Conservation (phyloP, 2,888 invertebrate genomes). For the Tridacna crocea region DNA sequence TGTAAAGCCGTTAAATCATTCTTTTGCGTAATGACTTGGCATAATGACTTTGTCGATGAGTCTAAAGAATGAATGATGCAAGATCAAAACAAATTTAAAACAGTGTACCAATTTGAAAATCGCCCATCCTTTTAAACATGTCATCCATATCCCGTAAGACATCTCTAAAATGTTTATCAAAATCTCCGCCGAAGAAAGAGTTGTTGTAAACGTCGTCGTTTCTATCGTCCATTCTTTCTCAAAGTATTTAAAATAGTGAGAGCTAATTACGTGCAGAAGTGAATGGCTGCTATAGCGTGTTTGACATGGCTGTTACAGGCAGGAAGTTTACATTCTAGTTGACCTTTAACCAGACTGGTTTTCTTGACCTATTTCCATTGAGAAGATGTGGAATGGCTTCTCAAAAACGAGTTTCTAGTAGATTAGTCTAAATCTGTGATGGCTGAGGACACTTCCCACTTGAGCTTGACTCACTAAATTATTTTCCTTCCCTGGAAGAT, state of each 20-base stretch:
- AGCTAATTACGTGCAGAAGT: no score
- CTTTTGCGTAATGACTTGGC: no score
- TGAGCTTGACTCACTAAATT: slow-evolving; percentile 26
- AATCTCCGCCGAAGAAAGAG: slow-evolving; percentile 10
- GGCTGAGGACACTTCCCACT: slow-evolving; percentile 63
- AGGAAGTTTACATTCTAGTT: slow-evolving; percentile 37
- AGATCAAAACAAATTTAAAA: no score
- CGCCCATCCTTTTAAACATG: slow-evolving; percentile 38
- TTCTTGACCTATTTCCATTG: neutral
- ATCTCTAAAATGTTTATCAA: slow-evolving; percentile 33
- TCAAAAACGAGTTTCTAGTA: neutral
- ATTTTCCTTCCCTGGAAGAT: slow-evolving; percentile 13
- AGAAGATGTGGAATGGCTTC: neutral
- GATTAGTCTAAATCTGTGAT: slow-evolving; percentile 32
- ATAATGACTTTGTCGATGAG: no score
- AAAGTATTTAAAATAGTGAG: no score
- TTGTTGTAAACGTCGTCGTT: neutral
- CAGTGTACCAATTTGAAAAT: slow-evolving; percentile 28
- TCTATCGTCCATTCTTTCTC: neutral
- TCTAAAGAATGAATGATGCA: no score
- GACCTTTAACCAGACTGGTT: slow-evolving; percentile 35
- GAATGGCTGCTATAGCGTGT: neutral
- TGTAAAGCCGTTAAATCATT: no score
- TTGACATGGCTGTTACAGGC: slow-evolving; percentile 1
- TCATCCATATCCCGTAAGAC: slow-evolving; percentile 36